These are phyloP conservation scores for Alosa alosa DNA, from an alignment of 2,113 vertebrate species.

Conservation along the genomic window DNA sequence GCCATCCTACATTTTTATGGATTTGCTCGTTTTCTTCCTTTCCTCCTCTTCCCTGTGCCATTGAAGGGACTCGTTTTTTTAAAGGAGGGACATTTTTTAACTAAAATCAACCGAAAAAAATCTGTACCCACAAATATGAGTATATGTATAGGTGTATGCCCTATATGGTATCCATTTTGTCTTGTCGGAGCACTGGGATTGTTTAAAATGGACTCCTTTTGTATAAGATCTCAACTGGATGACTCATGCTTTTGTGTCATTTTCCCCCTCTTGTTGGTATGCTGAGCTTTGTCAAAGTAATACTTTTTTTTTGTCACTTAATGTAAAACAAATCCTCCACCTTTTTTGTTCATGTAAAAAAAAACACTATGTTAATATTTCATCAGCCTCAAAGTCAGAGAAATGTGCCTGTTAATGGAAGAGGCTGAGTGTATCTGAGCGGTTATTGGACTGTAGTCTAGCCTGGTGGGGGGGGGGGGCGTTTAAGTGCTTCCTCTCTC, in stretches of 20 bases:
- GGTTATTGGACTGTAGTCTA: constrained; percentile 3
- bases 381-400: not conserved
- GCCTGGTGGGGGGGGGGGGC: not conserved
- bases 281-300: constrained; percentile 7
- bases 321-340: not conserved
- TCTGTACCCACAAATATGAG: not conserved
- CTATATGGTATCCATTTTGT: constrained; percentile 15
- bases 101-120: not conserved
- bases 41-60: constrained; percentile 74
- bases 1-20: constrained; percentile 40
- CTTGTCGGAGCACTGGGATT: constrained; percentile 80
- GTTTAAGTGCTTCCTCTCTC: not conserved
- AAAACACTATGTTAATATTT: not conserved
- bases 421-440: not conserved
- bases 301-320: not conserved
- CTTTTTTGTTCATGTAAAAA: not conserved
- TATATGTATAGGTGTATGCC: constrained; percentile 46
- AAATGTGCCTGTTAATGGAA: constrained; percentile 14
- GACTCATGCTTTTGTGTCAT: constrained; percentile 23
- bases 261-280: constrained; percentile 15
- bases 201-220: constrained; percentile 27
- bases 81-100: constrained; percentile 14
- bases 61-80: constrained; percentile 59
- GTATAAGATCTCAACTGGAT: constrained; percentile 37
- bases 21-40: not conserved